Evolutionary conservation across 2,797 vertebrate genomes (phyloP).

Genomic region (Lagothrix lagotricha): DNA sequence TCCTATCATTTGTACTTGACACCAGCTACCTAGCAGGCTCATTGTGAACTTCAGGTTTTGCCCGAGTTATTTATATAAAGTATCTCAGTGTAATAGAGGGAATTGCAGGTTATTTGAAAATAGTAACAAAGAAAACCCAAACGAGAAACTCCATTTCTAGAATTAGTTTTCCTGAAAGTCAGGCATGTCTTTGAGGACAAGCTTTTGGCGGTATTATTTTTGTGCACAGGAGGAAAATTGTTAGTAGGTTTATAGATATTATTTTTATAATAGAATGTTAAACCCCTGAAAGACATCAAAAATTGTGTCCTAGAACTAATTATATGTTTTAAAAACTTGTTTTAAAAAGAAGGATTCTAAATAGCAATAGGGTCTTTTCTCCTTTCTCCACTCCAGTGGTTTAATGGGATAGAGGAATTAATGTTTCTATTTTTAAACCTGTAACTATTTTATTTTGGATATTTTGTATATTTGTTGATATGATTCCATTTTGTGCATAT

Average conservation of each 20-base stretch:
- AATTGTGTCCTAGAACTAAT: conserved; percentile 60
- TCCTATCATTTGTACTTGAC: conserved; percentile 10
- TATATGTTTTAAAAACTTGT: conserved; percentile 72
- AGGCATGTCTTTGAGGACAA: conserved; percentile 44
- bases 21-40: background rate
- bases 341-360: conserved; percentile 75
- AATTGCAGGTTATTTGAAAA: conserved; percentile 64
- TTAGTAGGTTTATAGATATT: conserved; percentile 69
- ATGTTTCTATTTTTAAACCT: conserved; percentile 87
- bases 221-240: conserved; percentile 69
- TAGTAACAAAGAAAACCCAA: conserved; percentile 52
- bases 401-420: conserved; percentile 82
- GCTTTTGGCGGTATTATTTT: conserved; percentile 65
- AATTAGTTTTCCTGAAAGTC: conserved; percentile 65
- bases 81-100: background rate
- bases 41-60: conserved; percentile 40
- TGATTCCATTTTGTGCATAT: conserved; percentile 82
- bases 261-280: conserved; percentile 82
- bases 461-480: conserved; percentile 85
- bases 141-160: conserved; percentile 40
- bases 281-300: conserved; percentile 59
- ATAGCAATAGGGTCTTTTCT: conserved; percentile 82
- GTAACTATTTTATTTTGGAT: conserved; percentile 87
- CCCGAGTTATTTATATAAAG: conserved; percentile 19
- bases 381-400: conserved; percentile 61